A percentile compares a stretch with the other conserved stretches of the same genome.
Conservation (phyloP, 2,113 vertebrate genomes). For the Cathartes aura region DNA sequence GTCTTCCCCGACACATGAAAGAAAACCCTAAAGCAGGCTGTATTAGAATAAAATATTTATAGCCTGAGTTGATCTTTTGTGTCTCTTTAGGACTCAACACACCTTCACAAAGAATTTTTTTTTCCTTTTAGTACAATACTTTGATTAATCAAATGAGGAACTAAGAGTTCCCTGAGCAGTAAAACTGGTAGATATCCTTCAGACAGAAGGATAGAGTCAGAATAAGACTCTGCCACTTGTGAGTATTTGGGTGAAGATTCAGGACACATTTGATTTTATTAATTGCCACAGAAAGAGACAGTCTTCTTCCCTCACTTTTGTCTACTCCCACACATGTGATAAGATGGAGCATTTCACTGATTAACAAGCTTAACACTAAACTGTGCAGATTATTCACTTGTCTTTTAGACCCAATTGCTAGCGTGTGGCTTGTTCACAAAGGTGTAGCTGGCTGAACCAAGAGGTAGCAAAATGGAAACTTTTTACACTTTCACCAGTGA, state of each 20-base stretch:
- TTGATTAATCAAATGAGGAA: not conserved
- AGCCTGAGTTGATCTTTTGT: not conserved
- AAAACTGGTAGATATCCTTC: not conserved
- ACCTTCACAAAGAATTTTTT: not conserved
- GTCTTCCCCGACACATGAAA: not conserved
- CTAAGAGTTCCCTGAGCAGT: not conserved
- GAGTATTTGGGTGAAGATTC: not conserved
- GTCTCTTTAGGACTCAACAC: not conserved
- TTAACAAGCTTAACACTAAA: not conserved
- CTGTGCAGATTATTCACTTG: not conserved
- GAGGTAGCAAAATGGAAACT: not conserved
- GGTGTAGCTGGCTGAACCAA: not conserved
- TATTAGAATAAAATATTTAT: not conserved
- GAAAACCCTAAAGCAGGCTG: not conserved
- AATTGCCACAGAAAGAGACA: not conserved
- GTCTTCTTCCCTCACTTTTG: not conserved
- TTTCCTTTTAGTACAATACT: not conserved
- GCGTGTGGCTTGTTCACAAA: not conserved
- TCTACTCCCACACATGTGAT: not conserved
- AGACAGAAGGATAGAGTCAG: not conserved
- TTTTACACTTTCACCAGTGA: not conserved
- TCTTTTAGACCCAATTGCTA: not conserved
- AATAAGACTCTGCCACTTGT: not conserved
- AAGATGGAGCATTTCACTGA: not conserved
- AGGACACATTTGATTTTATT: not conserved